Percentiles rank a stretch among this genome's conserved stretches.
These are phyloP conservation scores for Staurois parvus DNA, from an alignment of 2,797 vertebrate species.

Conservation along the genomic window DNA sequence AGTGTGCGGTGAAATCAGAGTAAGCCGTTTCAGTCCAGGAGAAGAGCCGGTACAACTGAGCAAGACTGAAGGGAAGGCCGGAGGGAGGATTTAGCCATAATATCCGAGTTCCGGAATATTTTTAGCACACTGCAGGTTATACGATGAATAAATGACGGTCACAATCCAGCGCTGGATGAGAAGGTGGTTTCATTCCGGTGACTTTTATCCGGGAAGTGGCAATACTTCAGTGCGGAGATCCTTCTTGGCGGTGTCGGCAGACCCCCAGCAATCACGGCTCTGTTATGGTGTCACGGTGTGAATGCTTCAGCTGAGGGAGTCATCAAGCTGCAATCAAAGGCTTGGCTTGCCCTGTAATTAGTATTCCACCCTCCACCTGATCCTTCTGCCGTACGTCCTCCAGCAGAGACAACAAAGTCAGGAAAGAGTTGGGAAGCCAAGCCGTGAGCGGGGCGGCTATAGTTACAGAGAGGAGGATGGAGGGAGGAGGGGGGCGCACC, in stretches of 20 bases:
- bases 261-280: not conserved
- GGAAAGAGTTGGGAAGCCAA: constrained; percentile 63
- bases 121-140: no score
- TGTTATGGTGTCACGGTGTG: constrained; percentile 10
- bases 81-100: no score
- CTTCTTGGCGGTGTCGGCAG: not conserved
- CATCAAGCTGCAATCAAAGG: constrained; percentile 62
- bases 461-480: not conserved
- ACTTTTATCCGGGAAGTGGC: not conserved
- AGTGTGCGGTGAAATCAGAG: no score
- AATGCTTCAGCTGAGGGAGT: constrained; percentile 71
- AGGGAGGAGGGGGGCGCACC: no score
- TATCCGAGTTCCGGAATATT: no score
- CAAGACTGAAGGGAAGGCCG: no score
- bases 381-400: constrained; percentile 69
- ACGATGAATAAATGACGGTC: no score
- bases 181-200: no score
- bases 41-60: no score
- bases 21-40: no score
- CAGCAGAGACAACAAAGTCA: constrained; percentile 60
- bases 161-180: no score
- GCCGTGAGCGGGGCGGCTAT: constrained; percentile 62
- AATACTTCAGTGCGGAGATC: not conserved
- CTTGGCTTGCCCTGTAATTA: constrained; percentile 79
- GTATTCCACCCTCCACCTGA: constrained; percentile 65